Conservation (phyloP, 2,888 invertebrate genomes). For the Ecdyonurus torrentis region DNA sequence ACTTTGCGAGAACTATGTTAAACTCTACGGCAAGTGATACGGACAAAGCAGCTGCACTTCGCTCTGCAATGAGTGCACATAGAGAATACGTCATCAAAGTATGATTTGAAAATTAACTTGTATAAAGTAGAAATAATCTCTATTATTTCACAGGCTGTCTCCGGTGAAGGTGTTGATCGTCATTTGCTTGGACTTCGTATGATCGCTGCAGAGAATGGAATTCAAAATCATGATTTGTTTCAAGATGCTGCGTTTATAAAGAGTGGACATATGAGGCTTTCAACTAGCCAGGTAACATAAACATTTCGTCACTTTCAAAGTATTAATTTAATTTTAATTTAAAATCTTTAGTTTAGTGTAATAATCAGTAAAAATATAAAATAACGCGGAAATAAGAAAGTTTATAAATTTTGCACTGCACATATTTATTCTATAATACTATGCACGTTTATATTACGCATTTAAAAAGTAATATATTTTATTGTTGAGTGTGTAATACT, state of each 20-base stretch:
- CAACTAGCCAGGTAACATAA: slow-evolving; percentile 87
- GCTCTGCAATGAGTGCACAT: slow-evolving; percentile 59
- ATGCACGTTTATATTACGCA: too few relatives aligned
- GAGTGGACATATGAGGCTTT: slow-evolving; percentile 64
- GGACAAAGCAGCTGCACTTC: slow-evolving; percentile 46
- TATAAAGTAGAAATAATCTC: not conserved
- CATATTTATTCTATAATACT: too few relatives aligned
- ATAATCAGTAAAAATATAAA: too few relatives aligned
- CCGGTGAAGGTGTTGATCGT: slow-evolving; percentile 80
- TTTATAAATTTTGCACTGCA: too few relatives aligned
- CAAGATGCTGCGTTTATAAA: slow-evolving; percentile 48
- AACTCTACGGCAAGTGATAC: slow-evolving; percentile 29
- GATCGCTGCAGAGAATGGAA: slow-evolving; percentile 57
- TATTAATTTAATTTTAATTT: too few relatives aligned
- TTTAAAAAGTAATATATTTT: too few relatives aligned
- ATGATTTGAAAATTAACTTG: slow-evolving; percentile 11
- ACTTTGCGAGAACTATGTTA: slow-evolving; percentile 59
- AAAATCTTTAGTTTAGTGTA: too few relatives aligned
- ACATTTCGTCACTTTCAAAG: too few relatives aligned
- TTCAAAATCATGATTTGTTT: slow-evolving; percentile 58
- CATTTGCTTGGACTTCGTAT: slow-evolving; percentile 80
- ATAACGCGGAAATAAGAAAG: too few relatives aligned
- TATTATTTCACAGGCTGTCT: slow-evolving; percentile 40
- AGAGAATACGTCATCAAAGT: slow-evolving; percentile 65
- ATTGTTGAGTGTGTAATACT: too few relatives aligned